These are phyloP conservation scores for Apostichopus japonicus DNA, from an alignment of 35 echinoderm and acorn worm species.

Conservation along the genomic window DNA sequence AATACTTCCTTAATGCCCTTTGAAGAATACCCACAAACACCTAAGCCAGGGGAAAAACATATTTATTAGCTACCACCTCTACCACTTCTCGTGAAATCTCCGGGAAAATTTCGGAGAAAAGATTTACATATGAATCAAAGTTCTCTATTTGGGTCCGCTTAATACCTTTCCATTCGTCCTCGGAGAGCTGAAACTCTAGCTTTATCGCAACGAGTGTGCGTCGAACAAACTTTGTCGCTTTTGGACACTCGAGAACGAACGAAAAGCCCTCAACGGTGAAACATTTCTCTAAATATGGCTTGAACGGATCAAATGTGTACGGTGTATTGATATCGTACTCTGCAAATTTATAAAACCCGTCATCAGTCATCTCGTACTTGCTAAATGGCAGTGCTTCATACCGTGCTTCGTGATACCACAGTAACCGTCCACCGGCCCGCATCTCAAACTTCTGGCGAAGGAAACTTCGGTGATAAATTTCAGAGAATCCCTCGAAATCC, in stretches of 20 bases:
- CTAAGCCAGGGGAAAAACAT: no score
- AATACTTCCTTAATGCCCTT: no score
- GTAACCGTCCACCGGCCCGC: background rate
- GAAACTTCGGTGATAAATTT: background rate
- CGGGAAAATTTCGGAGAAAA: background rate
- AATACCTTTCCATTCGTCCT: background rate
- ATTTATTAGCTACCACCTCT: no score
- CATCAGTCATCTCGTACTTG: background rate
- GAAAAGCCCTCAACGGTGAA: background rate
- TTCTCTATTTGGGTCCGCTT: background rate
- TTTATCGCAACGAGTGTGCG: background rate
- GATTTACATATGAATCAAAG: background rate
- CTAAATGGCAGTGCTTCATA: background rate
- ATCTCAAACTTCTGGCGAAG: conserved; percentile 1
- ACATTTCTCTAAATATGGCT: background rate
- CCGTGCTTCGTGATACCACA: conserved; percentile 27
- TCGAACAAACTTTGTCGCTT: background rate
- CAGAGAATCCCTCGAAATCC: conserved; percentile 1
- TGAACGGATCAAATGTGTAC: background rate
- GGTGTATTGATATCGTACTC: background rate
- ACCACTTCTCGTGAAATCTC: background rate
- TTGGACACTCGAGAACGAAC: background rate
- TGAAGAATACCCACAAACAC: no score
- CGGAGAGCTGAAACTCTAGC: background rate
- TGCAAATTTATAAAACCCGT: background rate